phyloP scores from a whole-genome alignment of 2,888 invertebrate species.

The Hypomecis atomaria region DNA sequence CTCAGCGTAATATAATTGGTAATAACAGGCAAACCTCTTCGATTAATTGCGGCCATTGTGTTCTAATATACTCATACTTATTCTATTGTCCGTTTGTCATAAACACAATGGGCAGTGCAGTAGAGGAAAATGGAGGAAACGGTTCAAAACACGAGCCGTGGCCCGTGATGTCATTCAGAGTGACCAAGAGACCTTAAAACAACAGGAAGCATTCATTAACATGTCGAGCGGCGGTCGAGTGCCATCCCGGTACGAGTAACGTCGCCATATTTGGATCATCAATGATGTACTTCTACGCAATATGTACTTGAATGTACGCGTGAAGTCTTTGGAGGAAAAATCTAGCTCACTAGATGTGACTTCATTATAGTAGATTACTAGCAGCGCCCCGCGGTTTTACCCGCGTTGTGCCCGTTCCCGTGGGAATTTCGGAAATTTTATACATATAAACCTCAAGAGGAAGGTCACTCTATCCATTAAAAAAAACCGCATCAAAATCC shows the following conservation, averaged over 20 bases:
- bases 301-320: neutral
- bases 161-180: constrained; percentile 55
- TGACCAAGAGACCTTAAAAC: constrained; percentile 49
- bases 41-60: constrained; percentile 29
- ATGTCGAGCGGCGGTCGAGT: constrained; percentile 44
- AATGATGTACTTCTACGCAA: neutral
- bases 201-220: constrained; percentile 63
- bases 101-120: constrained; percentile 37
- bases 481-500: too few relatives aligned
- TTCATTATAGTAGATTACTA: too few relatives aligned
- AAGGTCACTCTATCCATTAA: too few relatives aligned
- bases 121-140: constrained; percentile 52
- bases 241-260: constrained; percentile 9
- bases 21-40: constrained; percentile 19
- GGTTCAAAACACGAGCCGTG: constrained; percentile 46
- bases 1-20: constrained; percentile 1
- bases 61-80: constrained; percentile 24
- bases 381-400: too few relatives aligned
- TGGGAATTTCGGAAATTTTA: too few relatives aligned
- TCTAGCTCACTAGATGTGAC: too few relatives aligned
- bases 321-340: too few relatives aligned
- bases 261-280: neutral
- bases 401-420: too few relatives aligned
- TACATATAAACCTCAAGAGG: too few relatives aligned
- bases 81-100: constrained; percentile 30